phyloP scores from a whole-genome alignment of 2,888 invertebrate genomes.

The Acanthosepion esculentum region DNA sequence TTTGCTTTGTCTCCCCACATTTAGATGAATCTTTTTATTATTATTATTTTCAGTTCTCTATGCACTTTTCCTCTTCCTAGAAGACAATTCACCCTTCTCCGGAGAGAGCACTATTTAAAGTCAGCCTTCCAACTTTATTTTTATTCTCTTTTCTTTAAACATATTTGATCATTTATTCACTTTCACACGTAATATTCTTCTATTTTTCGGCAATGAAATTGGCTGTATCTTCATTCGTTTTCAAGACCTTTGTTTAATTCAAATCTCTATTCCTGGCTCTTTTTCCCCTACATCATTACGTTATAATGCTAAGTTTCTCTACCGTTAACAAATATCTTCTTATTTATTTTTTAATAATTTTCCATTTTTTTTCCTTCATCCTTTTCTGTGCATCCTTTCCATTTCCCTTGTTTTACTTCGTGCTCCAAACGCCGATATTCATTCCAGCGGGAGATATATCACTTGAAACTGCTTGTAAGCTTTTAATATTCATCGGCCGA shows the following conservation, averaged over 20 bases:
- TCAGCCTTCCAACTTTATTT: background rate
- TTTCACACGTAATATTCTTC: background rate
- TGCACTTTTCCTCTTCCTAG: background rate
- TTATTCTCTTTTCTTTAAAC: background rate
- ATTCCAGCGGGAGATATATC: background rate
- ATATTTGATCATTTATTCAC: background rate
- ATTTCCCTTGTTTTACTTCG: background rate
- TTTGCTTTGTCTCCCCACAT: background rate
- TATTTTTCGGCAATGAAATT: background rate
- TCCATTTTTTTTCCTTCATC: background rate
- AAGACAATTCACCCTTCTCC: background rate
- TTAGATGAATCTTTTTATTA: background rate
- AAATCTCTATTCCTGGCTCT: background rate
- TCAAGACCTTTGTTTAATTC: background rate
- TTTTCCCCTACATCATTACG: background rate
- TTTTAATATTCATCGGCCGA: constrained; percentile 33
- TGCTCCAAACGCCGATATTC: background rate
- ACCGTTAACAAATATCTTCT: background rate
- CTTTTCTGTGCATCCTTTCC: background rate
- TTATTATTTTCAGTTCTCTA: background rate
- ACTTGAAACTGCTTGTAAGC: constrained; percentile 15
- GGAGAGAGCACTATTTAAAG: background rate
- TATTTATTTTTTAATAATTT: background rate
- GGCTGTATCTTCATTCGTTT: background rate
- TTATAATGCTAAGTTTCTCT: background rate